Conservation (phyloP, 2,888 invertebrate genomes). For the Drosophila subquinaria region DNA sequence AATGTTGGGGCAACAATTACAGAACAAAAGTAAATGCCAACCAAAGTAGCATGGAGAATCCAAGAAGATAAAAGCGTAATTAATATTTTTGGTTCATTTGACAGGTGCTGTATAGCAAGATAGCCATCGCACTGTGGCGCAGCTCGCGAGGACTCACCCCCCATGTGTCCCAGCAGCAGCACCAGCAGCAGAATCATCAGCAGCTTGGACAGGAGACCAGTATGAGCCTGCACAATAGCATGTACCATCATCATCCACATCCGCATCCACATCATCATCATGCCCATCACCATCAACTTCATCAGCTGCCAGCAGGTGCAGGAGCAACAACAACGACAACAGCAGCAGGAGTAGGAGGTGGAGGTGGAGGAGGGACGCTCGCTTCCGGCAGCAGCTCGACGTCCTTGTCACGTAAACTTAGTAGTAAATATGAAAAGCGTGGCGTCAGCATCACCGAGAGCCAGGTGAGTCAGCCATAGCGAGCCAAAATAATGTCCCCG, state of each 20-base stretch:
- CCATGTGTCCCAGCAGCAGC: constrained; percentile 83
- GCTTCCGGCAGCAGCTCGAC: constrained; percentile 68
- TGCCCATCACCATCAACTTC: constrained; percentile 50
- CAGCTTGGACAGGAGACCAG: constrained; percentile 69
- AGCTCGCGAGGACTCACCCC: constrained; percentile 89
- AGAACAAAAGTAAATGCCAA: no score
- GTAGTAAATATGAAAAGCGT: constrained; percentile 86
- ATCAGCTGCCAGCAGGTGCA: constrained; percentile 37
- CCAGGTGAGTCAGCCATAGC: constrained; percentile 79
- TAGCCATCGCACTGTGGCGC: constrained; percentile 94
- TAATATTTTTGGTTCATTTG: constrained; percentile 11
- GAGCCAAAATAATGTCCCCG: constrained; percentile 15
- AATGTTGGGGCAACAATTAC: no score
- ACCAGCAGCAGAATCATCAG: constrained; percentile 52
- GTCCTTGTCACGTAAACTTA: constrained; percentile 84
- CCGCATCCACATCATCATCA: constrained; percentile 60
- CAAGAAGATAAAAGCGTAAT: neutral
- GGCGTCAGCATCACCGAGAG: constrained; percentile 85
- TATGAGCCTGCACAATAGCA: constrained; percentile 81
- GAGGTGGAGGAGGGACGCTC: constrained; percentile 40
- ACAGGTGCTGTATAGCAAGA: constrained; percentile 92
- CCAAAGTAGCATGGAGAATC: neutral
- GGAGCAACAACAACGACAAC: constrained; percentile 24
- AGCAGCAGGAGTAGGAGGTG: constrained; percentile 16
- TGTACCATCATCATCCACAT: constrained; percentile 75